Percentiles rank a stretch among this genome's conserved stretches.
phyloP scores from a whole-genome alignment of 2,888 invertebrate genomes.

The Metallyticus violacea region DNA sequence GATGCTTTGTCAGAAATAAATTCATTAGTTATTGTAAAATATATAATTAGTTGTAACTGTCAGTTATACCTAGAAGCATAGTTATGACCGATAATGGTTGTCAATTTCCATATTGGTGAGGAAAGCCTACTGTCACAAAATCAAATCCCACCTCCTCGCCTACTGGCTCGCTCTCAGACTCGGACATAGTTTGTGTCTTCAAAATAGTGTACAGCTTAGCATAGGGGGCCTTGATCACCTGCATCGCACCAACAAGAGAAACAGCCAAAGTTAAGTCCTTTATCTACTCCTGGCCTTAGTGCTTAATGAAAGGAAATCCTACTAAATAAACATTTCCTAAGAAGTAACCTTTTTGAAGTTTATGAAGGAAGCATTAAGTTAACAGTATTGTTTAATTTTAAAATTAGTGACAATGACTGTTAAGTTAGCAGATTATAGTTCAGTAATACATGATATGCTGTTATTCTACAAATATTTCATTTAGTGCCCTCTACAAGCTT shows the following conservation, averaged over 20 bases:
- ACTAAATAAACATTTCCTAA: background rate
- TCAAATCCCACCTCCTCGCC: constrained; percentile 38
- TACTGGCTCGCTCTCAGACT: constrained; percentile 23
- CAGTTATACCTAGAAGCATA: too few relatives aligned
- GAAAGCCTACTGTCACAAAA: background rate
- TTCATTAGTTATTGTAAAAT: too few relatives aligned
- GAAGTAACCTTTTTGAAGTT: background rate
- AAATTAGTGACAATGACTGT: background rate
- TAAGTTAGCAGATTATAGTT: background rate
- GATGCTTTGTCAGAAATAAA: too few relatives aligned
- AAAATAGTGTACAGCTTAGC: constrained; percentile 95
- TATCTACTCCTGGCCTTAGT: background rate
- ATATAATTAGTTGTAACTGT: too few relatives aligned
- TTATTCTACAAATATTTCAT: background rate
- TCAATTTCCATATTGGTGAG: background rate
- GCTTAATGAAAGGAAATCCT: background rate
- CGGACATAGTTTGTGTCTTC: constrained; percentile 85
- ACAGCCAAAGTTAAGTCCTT: constrained; percentile 21
- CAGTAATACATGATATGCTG: background rate
- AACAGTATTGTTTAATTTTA: background rate
- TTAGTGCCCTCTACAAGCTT: background rate
- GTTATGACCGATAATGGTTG: background rate
- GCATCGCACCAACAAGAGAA: constrained; percentile 43
- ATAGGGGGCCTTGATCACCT: constrained; percentile 96
- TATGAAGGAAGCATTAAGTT: background rate